phyloP scores from a whole-genome alignment of 1,140 invertebrate genomes.

The Zelostemma sp. region DNA sequence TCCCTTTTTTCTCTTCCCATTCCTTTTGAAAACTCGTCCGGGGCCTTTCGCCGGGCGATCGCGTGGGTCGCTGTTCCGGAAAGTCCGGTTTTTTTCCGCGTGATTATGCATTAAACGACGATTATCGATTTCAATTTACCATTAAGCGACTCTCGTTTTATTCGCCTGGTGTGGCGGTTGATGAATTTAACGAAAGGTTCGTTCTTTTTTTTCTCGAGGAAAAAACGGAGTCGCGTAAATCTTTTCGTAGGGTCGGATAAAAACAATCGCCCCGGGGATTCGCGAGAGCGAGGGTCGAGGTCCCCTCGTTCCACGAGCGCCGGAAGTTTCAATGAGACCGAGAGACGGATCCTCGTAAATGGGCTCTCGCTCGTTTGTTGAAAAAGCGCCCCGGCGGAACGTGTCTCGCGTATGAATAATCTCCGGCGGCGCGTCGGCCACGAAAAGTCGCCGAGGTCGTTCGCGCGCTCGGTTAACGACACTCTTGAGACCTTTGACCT shows the following conservation, averaged over 20 bases:
- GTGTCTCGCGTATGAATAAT: constrained; percentile 48
- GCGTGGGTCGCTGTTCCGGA: constrained; percentile 28
- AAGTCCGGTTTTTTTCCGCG: constrained; percentile 39
- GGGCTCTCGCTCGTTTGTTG: constrained; percentile 44
- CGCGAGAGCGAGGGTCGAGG: constrained; percentile 12
- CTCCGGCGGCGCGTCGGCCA: constrained; percentile 18
- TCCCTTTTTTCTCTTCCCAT: constrained; percentile 13
- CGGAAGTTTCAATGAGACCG: constrained; percentile 66
- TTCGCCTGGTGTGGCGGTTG: no score
- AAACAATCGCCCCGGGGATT: constrained; percentile 4
- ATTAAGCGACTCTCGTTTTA: no score
- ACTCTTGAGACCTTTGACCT: neutral
- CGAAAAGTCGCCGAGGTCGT: constrained; percentile 42
- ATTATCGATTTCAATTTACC: no score
- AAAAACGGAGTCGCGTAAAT: constrained; percentile 7
- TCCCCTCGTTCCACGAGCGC: constrained; percentile 45
- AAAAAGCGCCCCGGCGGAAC: constrained; percentile 46
- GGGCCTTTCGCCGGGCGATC: constrained; percentile 21
- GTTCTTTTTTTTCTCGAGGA: neutral
- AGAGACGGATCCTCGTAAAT: constrained; percentile 62
- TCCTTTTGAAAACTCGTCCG: constrained; percentile 8
- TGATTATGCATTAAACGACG: no score
- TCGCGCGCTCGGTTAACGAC: neutral
- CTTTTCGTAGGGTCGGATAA: constrained; percentile 10
- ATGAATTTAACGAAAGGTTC: no score